Evolutionary conservation across 2,888 invertebrate species (phyloP), one percentile per base, ranked within the genome.

Genomic region (Nomada lathburiana): DNA sequence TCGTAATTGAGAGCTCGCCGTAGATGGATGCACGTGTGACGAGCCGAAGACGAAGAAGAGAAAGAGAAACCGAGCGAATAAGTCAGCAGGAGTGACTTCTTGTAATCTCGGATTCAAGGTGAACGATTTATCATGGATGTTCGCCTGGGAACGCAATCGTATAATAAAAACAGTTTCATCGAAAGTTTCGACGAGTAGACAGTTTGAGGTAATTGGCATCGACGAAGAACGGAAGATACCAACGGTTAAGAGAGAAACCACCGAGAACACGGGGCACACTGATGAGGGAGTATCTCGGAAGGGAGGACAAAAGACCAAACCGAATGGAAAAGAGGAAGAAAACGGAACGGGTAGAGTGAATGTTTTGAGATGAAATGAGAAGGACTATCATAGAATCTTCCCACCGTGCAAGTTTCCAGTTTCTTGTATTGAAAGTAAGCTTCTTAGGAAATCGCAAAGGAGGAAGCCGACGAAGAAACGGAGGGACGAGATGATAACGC

Each of bases 181-280:
- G 91, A 91, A 92, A 92, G 90, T 92, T 92, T 90, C 88, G 89
- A 90, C 89, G 89, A 91, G 86, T 85, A 60, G 73, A 80, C 70
- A 7, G 55, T 76, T 62, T 47, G 70, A 77, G 80, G 74, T 84
- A 80, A 82, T 68, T 72, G 70, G 72, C 53, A 59, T 53, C 76
- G 72, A 72, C 65, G 23, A 47, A 42, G 60, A 62, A 26, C 26
- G 55, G 68, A 18, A 59, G 10, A 59, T 44, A 53, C 29, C 26
- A 65, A 29, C n/a, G 65, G 29, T 50, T n/a, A 62, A 13, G 29
- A 26, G 29, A 20, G n/a, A 16, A 44, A 9, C 23, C n/a, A 13
- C 3, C 9, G 60, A 16, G n/a, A 44, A 13, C 16, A 13, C 11
- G 57, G 16, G 5, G 7, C 64, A 47, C 50, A 11, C 18, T 63